A percentile compares a stretch with the other conserved stretches of the same genome.
These are phyloP conservation scores for Ips nitidus DNA, from an alignment of 1,140 invertebrate species.

Conservation along the genomic window DNA sequence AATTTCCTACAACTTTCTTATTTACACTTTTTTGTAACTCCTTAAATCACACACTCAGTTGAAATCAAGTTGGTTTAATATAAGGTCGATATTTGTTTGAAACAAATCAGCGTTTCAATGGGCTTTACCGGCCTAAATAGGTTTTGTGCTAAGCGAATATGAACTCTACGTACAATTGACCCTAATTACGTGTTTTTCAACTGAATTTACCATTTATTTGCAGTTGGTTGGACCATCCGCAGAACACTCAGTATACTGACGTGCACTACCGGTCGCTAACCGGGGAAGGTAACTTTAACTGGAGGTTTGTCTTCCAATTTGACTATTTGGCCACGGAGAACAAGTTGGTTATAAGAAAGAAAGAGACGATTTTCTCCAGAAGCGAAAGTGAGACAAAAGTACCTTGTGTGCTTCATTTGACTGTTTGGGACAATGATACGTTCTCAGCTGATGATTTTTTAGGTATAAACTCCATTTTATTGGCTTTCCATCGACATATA, in stretches of 20 bases:
- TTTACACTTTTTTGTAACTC: too few relatives aligned
- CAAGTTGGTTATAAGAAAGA: slow-evolving; percentile 64
- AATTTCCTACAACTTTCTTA: too few relatives aligned
- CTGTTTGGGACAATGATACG: slow-evolving; percentile 78
- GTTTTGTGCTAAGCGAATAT: too few relatives aligned
- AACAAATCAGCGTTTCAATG: too few relatives aligned
- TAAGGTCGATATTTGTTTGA: too few relatives aligned
- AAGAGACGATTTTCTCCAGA: slow-evolving; percentile 62
- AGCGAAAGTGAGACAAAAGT: slow-evolving; percentile 68
- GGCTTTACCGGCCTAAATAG: too few relatives aligned
- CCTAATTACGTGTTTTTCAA: too few relatives aligned
- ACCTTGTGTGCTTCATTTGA: slow-evolving; percentile 64
- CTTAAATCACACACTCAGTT: slow-evolving; percentile 4
- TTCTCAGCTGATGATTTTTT: slow-evolving; percentile 79
- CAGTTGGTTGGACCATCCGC: slow-evolving; percentile 74
- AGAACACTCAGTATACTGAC: slow-evolving; percentile 77
- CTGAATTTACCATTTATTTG: too few relatives aligned
- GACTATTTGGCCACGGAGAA: slow-evolving; percentile 77
- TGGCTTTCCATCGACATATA: neutral
- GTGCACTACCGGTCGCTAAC: slow-evolving; percentile 77
- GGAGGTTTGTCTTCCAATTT: slow-evolving; percentile 85
- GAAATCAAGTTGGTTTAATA: too few relatives aligned
- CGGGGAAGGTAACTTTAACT: slow-evolving; percentile 87
- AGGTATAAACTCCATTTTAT: slow-evolving; percentile 54
- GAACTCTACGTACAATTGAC: too few relatives aligned